Percentiles rank a stretch among this genome's conserved stretches.
phyloP scores from a whole-genome alignment of 2,113 vertebrate genomes.

The Acanthochromis polyacanthus region DNA sequence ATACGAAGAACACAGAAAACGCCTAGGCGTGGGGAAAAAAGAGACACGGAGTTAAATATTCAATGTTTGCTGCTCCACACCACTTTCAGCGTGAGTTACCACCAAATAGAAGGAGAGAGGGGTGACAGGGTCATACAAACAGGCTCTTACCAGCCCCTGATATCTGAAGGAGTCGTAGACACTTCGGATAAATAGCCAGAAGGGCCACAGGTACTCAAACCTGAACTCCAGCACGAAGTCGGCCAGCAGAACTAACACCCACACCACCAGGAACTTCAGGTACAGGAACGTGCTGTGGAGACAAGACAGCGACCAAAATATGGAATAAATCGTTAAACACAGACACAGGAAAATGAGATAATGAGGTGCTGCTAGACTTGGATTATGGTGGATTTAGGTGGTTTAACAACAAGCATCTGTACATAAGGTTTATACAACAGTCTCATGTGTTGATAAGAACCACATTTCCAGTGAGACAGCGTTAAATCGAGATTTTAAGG shows the following conservation, averaged over 20 bases:
- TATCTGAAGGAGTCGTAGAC: slow-evolving; percentile 99
- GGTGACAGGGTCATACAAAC: background rate
- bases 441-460: slow-evolving; percentile 5
- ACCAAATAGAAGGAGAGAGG: background rate
- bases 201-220: slow-evolving; percentile 99
- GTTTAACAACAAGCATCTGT: background rate
- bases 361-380: background rate
- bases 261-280: slow-evolving; percentile 98
- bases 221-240: slow-evolving; percentile 99
- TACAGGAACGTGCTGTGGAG: slow-evolving; percentile 94
- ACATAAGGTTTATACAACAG: slow-evolving; percentile 33
- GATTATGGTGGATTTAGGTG: slow-evolving; percentile 11
- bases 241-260: slow-evolving; percentile 96
- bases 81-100: background rate
- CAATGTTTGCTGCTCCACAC: no score
- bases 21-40: slow-evolving; percentile 83
- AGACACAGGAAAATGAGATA: background rate
- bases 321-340: background rate
- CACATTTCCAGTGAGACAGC: background rate
- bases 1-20: slow-evolving; percentile 99
- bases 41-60: background rate
- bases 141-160: slow-evolving; percentile 93
- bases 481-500: background rate
- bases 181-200: slow-evolving; percentile 99
- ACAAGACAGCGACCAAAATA: background rate